A percentile compares a stretch with the other conserved stretches of the same genome.
phyloP scores from a whole-genome alignment of 2,797 vertebrate genomes.

The Eulemur albifrons region DNA sequence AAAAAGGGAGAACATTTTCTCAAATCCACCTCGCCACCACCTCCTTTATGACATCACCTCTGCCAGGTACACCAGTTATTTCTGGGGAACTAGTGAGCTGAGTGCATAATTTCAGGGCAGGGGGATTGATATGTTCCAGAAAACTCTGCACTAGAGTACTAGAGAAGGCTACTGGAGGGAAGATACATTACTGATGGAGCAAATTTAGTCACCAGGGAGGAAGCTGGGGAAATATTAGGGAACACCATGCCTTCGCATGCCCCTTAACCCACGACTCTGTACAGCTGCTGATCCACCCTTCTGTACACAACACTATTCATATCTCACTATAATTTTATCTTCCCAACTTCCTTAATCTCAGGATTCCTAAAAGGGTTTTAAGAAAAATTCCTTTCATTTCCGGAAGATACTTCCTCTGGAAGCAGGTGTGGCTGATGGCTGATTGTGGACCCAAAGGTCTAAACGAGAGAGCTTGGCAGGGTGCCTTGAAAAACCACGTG shows the following conservation, averaged over 20 bases:
- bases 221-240: background rate
- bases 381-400: background rate
- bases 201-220: background rate
- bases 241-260: accelerated
- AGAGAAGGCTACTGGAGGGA: background rate
- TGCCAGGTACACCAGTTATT: background rate
- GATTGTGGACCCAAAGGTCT: background rate
- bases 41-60: background rate
- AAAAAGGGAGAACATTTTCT: background rate
- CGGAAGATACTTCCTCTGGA: background rate
- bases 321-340: background rate
- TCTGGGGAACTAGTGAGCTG: background rate
- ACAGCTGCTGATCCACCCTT: background rate
- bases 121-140: background rate
- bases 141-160: background rate
- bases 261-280: background rate
- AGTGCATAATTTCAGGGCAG: background rate
- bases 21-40: background rate
- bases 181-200: background rate
- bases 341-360: background rate
- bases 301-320: background rate
- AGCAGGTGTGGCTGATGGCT: background rate
- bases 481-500: background rate
- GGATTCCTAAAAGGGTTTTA: background rate
- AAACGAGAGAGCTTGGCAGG: background rate